Percentiles rank a stretch among this genome's conserved stretches.
phyloP scores from a whole-genome alignment of 2,113 vertebrate species.

The Indicator indicator region DNA sequence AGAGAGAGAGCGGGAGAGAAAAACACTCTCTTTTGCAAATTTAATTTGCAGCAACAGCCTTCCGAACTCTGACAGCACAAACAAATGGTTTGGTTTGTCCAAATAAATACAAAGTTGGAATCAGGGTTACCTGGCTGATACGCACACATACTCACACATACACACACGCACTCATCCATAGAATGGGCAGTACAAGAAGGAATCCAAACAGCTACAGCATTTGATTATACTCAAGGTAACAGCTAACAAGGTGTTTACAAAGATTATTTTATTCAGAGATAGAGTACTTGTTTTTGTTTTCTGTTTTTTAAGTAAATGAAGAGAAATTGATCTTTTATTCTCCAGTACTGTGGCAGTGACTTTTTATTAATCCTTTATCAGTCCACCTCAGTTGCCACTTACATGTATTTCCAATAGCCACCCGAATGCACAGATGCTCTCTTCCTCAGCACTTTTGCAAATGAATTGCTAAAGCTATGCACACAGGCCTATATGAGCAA shows the following conservation, averaged over 20 bases:
- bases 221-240: neutral
- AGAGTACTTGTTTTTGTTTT: neutral
- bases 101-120: neutral
- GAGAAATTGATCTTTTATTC: rapidly evolving
- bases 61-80: neutral
- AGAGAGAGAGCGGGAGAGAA: neutral
- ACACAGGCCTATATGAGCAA: neutral
- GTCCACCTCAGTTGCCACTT: neutral
- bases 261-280: neutral
- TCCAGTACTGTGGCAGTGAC: rapidly evolving
- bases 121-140: neutral
- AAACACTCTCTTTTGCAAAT: neutral
- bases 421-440: neutral
- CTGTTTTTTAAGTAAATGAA: neutral
- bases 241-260: neutral
- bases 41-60: neutral
- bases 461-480: neutral
- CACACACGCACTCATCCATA: too few relatives aligned
- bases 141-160: too few relatives aligned
- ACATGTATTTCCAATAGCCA: neutral
- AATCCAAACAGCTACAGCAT: neutral
- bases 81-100: neutral
- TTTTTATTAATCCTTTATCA: conserved; percentile 20
- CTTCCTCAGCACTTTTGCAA: neutral
- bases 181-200: neutral